These are phyloP conservation scores for Drosophila parthenogenetica DNA, from an alignment of 2,888 invertebrate species.

Conservation along the genomic window DNA sequence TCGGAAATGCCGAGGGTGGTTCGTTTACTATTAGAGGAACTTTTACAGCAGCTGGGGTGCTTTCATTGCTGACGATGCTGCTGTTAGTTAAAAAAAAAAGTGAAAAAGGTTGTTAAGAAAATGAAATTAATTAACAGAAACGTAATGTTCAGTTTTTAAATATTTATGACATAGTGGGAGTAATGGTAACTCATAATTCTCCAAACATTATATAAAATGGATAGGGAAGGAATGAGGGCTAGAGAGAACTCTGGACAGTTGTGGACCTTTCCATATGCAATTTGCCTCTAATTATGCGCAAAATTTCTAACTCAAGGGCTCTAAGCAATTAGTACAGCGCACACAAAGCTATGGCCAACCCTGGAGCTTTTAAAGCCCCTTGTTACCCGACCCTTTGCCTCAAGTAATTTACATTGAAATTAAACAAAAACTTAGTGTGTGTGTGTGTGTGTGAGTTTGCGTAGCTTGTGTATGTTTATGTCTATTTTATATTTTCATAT, in stretches of 20 bases:
- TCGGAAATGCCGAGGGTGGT: slow-evolving; percentile 5
- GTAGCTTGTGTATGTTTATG: slow-evolving; percentile 16
- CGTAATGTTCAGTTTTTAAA: background rate
- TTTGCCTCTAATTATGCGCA: slow-evolving; percentile 79
- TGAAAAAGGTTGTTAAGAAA: slow-evolving; percentile 1
- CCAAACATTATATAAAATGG: slow-evolving; percentile 17
- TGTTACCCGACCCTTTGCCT: slow-evolving; percentile 21
- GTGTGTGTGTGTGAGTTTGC: slow-evolving; percentile 4
- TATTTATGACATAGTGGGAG: background rate
- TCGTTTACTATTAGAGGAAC: background rate
- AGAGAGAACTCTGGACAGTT: slow-evolving; percentile 30
- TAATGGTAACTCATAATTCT: slow-evolving; percentile 32
- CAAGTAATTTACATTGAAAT: slow-evolving; percentile 80
- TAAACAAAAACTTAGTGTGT: slow-evolving; percentile 72
- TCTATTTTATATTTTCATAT: slow-evolving; percentile 49
- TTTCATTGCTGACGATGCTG: slow-evolving; percentile 27
- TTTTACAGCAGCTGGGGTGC: slow-evolving; percentile 13
- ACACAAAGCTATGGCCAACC: slow-evolving; percentile 39
- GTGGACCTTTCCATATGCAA: slow-evolving; percentile 71
- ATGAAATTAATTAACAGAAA: slow-evolving; percentile 1
- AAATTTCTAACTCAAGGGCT: slow-evolving; percentile 80
- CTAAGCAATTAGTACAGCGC: slow-evolving; percentile 70
- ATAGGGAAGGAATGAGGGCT: background rate
- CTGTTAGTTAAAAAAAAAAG: slow-evolving; percentile 19
- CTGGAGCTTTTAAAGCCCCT: slow-evolving; percentile 15